Conservation (phyloP, 2,797 vertebrate genomes). For the Enoplosus armatus region DNA sequence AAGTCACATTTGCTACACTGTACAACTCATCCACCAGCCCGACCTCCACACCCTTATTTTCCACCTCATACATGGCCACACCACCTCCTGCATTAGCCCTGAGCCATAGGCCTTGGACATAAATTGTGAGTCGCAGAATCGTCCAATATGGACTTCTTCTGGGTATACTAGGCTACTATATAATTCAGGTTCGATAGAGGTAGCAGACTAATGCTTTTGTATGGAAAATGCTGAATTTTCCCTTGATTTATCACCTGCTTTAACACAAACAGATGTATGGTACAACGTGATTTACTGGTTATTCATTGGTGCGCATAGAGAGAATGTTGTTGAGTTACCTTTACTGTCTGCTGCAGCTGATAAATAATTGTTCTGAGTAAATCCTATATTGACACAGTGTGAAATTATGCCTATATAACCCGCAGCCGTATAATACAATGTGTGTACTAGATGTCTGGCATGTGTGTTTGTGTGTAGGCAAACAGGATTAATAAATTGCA, state of each 20-base stretch:
- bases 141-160: too few relatives aligned
- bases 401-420: conserved; percentile 22
- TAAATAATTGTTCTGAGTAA: conserved; percentile 45
- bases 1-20: background rate
- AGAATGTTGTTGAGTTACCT: conserved; percentile 27
- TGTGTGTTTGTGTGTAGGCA: conserved; percentile 17
- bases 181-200: background rate
- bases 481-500: conserved; percentile 21
- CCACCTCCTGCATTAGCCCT: background rate
- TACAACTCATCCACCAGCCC: background rate
- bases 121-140: background rate
- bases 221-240: background rate
- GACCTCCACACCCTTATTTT: background rate
- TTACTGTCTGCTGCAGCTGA: conserved; percentile 24
- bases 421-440: background rate
- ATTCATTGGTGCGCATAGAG: conserved; percentile 25
- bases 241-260: conserved; percentile 37
- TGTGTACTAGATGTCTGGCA: background rate
- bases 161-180: background rate
- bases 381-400: conserved; percentile 42
- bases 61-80: background rate
- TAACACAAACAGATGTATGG: conserved; percentile 40
- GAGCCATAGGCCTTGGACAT: background rate
- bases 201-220: conserved; percentile 2
- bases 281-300: conserved; percentile 26